Conservation (phyloP, 2,113 vertebrate genomes). For the Catagonus wagneri region DNA sequence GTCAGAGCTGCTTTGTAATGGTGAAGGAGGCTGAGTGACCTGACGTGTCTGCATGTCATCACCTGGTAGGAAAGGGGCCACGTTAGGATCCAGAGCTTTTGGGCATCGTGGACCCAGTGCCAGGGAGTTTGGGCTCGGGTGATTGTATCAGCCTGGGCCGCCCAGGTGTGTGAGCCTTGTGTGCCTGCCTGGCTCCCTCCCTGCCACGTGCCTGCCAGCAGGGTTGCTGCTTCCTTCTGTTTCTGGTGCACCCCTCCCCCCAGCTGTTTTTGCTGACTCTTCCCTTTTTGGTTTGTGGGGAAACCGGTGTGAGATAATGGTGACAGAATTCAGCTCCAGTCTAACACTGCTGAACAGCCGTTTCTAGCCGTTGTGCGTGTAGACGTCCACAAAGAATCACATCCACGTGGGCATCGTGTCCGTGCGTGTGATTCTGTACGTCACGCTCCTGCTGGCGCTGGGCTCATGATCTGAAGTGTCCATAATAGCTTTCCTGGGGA, state of each 20-base stretch:
- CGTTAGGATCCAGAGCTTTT: rapidly evolving
- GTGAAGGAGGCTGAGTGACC: rapidly evolving
- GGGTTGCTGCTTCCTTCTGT: not conserved
- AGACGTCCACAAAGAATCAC: rapidly evolving
- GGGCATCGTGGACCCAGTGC: rapidly evolving
- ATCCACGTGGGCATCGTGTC: rapidly evolving
- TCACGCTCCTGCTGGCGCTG: not conserved
- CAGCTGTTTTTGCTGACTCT: not conserved
- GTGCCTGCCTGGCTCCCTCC: too few relatives aligned
- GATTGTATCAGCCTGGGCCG: not conserved
- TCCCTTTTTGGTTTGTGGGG: not conserved
- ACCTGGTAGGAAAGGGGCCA: rapidly evolving
- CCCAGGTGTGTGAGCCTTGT: not conserved
- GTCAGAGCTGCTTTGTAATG: not conserved
- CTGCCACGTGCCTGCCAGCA: not conserved
- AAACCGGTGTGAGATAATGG: rapidly evolving
- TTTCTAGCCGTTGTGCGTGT: not conserved
- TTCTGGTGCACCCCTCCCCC: not conserved
- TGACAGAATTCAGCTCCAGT: not conserved
- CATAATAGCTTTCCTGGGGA: not conserved
- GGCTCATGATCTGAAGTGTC: not conserved
- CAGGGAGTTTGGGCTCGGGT: not conserved
- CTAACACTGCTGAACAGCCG: not conserved
- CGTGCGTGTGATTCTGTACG: rapidly evolving
- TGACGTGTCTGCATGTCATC: rapidly evolving